Conservation (phyloP, 1,140 invertebrate species). For the Zaprionus camerounensis region DNA sequence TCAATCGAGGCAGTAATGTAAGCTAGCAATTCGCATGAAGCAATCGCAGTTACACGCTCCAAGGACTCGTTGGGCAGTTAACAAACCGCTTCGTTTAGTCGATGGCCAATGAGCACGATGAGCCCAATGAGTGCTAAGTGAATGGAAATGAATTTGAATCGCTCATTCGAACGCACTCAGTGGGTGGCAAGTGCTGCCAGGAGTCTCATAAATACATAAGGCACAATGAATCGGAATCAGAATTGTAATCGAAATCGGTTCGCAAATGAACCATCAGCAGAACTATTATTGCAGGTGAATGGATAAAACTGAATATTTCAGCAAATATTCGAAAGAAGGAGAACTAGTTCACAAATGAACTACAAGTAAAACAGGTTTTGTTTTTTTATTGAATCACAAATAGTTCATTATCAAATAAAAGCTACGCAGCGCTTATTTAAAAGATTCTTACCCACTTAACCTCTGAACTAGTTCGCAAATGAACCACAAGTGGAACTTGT, state of each 20-base stretch:
- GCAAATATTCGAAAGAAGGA: neutral
- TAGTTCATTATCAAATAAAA: neutral
- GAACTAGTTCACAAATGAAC: neutral
- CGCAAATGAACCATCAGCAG: neutral
- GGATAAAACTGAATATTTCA: neutral
- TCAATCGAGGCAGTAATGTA: neutral
- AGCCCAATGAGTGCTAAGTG: conserved; percentile 33
- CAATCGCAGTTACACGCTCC: conserved; percentile 61
- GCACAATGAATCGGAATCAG: conserved; percentile 4
- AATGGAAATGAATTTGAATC: conserved; percentile 23
- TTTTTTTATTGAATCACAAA: neutral
- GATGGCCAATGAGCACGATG: conserved; percentile 34
- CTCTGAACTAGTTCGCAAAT: neutral
- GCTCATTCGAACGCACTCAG: conserved; percentile 16
- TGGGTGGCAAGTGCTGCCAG: neutral
- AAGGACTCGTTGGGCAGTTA: conserved; percentile 57
- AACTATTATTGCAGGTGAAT: neutral
- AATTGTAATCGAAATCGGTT: neutral
- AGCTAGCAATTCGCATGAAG: conserved; percentile 4
- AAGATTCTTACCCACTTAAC: no score
- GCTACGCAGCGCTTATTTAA: no score
- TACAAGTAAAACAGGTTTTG: neutral
- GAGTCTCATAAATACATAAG: neutral
- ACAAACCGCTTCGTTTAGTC: conserved; percentile 64
- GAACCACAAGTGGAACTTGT: neutral